Evolutionary conservation across 2,113 vertebrate species (phyloP), one percentile per base, ranked within the genome.

Genomic region (Tautogolabrus adspersus): DNA sequence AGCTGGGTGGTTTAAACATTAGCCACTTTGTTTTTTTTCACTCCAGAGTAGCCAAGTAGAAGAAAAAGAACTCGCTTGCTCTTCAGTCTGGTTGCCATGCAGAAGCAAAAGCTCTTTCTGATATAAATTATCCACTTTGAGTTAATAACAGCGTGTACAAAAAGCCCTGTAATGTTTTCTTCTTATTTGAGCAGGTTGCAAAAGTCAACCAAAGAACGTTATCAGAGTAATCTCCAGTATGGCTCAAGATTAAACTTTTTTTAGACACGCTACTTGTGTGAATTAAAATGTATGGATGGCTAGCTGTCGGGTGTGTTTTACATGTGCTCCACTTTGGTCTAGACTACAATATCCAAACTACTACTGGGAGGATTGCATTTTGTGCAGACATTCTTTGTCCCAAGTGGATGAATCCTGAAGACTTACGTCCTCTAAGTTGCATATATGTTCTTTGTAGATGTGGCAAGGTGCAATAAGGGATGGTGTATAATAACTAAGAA

Each of bases 1-100:
- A 42, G 40, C 40, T 34, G 49, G 75, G 34, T 65, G 88, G 71
- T 77, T 87, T 88, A 82, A 83, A 85, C 72, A 77, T 88, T 77
- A 73, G 75, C 59, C 79, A 66, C 71, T 74, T 34, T 61, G 42
- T 18, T 7, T 18, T 34, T 76, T 77, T 64, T 38, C 4, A 38
- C 54, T 81, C 75, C 34, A 60, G 10, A 34, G 60, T 46, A 54
- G 61, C 38, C 10, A 40, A 66, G 54, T 66, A 40, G 40, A 65
- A 59, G 30, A 34, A 34, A 3, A 34, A 57, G 40, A 72, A 34
- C 16, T 44, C 4, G 23, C 52, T 42, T n/a, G 68, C 21, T 65
- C 23, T 61, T 60, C 51, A 56, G 56, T 60, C 68, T 65, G 65
- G 56, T 2, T 54, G 57, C 10, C 11, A n/a, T 55, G 60, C 71